phyloP scores from a whole-genome alignment of 2,888 invertebrate genomes.

The Lobophora halterata region DNA sequence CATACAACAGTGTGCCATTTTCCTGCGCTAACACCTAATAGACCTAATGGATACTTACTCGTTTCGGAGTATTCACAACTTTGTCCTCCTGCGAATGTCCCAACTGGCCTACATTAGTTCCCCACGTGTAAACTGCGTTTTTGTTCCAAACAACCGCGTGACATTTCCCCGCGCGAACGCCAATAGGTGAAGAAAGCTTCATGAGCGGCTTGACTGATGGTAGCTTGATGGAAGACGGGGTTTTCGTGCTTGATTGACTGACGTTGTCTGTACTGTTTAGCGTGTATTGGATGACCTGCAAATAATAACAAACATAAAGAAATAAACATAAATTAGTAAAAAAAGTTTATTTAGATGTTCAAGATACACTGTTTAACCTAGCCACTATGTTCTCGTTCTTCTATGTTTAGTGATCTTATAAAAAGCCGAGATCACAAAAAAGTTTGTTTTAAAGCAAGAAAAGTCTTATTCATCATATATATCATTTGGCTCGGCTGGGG shows the following conservation, averaged over 20 bases:
- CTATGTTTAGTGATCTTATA: too few relatives aligned
- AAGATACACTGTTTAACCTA: too few relatives aligned
- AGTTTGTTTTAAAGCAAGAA: too few relatives aligned
- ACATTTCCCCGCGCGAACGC: slow-evolving; percentile 84
- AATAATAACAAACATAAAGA: slow-evolving; percentile 6
- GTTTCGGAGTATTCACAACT: slow-evolving; percentile 67
- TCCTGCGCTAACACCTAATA: too few relatives aligned
- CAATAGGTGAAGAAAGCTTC: slow-evolving; percentile 57
- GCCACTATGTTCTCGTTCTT: too few relatives aligned
- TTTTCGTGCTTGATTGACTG: slow-evolving; percentile 59
- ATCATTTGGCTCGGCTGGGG: too few relatives aligned
- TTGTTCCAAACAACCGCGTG: slow-evolving; percentile 86
- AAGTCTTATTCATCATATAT: too few relatives aligned
- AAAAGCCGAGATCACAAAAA: too few relatives aligned
- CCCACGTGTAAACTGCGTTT: slow-evolving; percentile 87
- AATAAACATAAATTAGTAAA: too few relatives aligned
- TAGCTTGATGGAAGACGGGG: slow-evolving; percentile 54
- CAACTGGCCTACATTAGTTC: slow-evolving; percentile 90
- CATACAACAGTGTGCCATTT: slow-evolving; percentile 87
- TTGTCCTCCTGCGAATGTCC: slow-evolving; percentile 82
- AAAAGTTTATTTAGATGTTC: too few relatives aligned
- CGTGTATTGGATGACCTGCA: slow-evolving; percentile 65
- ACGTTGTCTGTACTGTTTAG: slow-evolving; percentile 57
- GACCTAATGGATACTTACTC: slow-evolving; percentile 49
- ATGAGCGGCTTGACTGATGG: slow-evolving; percentile 56